Evolutionary conservation across 2,797 vertebrate genomes (phyloP).

Genomic region (Parotocinclus haroldoi): DNA sequence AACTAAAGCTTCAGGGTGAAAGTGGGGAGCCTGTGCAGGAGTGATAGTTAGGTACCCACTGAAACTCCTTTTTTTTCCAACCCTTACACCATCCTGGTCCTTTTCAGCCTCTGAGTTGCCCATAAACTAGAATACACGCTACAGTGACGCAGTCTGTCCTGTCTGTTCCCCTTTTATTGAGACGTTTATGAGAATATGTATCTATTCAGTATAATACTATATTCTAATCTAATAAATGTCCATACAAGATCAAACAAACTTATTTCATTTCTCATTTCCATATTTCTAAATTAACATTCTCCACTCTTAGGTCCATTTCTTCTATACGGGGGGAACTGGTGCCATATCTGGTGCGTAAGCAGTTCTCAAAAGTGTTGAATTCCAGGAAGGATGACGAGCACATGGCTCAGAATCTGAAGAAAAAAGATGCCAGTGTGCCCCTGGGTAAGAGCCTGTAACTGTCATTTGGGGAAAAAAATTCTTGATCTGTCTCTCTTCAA

Average conservation of each 20-base stretch:
- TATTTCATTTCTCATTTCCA: no score
- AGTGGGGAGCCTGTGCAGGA: conserved; percentile 40
- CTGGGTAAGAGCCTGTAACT: conserved; percentile 64
- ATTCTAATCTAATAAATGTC: no score
- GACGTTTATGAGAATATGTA: no score
- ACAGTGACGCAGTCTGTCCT: no score
- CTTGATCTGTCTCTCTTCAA: no score
- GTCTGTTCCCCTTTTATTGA: no score
- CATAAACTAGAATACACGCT: not conserved
- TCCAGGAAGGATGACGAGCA: conserved; percentile 63
- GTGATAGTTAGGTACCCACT: conserved; percentile 49
- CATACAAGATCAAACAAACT: no score
- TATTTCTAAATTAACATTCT: no score
- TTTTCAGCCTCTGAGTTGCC: not conserved
- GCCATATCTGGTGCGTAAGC: conserved; percentile 90
- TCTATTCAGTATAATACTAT: no score
- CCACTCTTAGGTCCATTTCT: conserved; percentile 78
- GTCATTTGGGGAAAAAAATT: no score
- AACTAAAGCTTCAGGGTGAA: conserved; percentile 61
- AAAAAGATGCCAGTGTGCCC: conserved; percentile 70
- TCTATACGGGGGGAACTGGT: conserved; percentile 93
- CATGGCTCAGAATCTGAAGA: conserved; percentile 73
- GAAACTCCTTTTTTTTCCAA: conserved; percentile 47
- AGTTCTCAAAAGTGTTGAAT: conserved; percentile 79
- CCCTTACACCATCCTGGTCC: conserved; percentile 54